A percentile compares a stretch with the other conserved stretches of the same genome.
phyloP scores from a whole-genome alignment of 2,888 invertebrate species.

The Chymomyza caudatula region DNA sequence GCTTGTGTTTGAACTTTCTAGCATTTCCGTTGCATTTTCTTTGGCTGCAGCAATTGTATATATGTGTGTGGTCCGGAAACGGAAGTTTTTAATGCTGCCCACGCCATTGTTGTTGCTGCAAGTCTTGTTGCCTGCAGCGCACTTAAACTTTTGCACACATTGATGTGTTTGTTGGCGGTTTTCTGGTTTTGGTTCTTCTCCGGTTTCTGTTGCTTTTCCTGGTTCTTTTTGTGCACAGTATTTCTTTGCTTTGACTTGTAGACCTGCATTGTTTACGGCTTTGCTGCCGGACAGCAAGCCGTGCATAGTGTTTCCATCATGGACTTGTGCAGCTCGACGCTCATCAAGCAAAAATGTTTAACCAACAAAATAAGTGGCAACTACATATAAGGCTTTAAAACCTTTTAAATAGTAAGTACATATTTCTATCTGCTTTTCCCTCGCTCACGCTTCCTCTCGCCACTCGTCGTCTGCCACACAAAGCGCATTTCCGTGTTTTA shows the following conservation, averaged over 20 bases:
- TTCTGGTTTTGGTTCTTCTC: not conserved
- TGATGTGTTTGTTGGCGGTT: not conserved
- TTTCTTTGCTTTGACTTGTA: not conserved
- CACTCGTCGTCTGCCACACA: conserved; percentile 16
- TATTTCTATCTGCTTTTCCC: not conserved
- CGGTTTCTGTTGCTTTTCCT: not conserved
- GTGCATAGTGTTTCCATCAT: not conserved
- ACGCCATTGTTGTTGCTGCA: conserved; percentile 33
- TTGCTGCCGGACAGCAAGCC: not conserved
- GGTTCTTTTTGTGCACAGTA: not conserved
- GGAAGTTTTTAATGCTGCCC: conserved; percentile 71
- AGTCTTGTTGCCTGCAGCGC: conserved; percentile 17
- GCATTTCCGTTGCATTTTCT: conserved; percentile 71
- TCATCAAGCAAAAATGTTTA: not conserved
- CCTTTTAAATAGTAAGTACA: not conserved
- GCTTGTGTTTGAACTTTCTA: conserved; percentile 54
- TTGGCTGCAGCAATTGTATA: conserved; percentile 29
- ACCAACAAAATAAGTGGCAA: conserved; percentile 5
- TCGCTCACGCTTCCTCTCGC: not conserved
- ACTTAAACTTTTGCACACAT: conserved; percentile 1
- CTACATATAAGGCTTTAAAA: conserved; percentile 41
- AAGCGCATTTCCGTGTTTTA: conserved; percentile 56
- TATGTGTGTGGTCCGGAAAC: conserved; percentile 50
- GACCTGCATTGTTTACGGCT: conserved; percentile 47
- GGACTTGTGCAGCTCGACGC: not conserved